Percentiles rank a stretch among this genome's conserved stretches.
phyloP scores from a whole-genome alignment of 2,113 vertebrate genomes.

The Datnioides undecimradiatus region DNA sequence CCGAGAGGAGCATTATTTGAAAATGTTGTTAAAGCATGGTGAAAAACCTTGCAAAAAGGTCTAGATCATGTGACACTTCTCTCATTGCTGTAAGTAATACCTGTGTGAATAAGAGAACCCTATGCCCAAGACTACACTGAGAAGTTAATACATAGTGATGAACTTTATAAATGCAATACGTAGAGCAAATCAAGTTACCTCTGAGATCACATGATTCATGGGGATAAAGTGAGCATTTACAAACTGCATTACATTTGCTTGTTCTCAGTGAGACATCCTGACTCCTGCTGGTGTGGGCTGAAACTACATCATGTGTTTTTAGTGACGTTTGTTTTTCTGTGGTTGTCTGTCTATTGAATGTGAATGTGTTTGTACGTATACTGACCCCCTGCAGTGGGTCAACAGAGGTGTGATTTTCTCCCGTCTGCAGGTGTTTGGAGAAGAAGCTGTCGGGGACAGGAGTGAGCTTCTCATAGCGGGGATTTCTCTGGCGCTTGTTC shows the following conservation, averaged over 20 bases:
- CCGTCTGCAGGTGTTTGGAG: slow-evolving; percentile 94
- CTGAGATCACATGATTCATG: background rate
- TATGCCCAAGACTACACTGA: background rate
- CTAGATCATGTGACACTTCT: slow-evolving; percentile 19
- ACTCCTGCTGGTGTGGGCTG: slow-evolving; percentile 68
- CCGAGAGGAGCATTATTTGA: background rate
- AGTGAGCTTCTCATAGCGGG: slow-evolving; percentile 96
- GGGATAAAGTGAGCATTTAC: background rate
- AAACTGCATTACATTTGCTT: background rate
- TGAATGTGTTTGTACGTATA: slow-evolving; percentile 8
- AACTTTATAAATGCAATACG: too few relatives aligned
- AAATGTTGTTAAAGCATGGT: background rate
- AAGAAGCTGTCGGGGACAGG: slow-evolving; percentile 99
- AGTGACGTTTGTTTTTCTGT: background rate
- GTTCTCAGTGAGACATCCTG: slow-evolving; percentile 31
- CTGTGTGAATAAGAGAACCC: background rate
- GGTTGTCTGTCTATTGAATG: background rate
- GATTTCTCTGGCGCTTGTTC: slow-evolving; percentile 97
- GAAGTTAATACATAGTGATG: background rate
- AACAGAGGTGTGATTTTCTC: slow-evolving; percentile 93
- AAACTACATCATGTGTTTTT: slow-evolving; percentile 42
- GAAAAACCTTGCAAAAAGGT: slow-evolving; percentile 9
- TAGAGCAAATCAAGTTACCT: too few relatives aligned
- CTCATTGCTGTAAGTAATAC: slow-evolving; percentile 10
- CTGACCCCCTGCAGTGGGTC: slow-evolving; percentile 95